Conservation (phyloP, 2,797 vertebrate species). For the Typhlichthys eigenmanni region DNA sequence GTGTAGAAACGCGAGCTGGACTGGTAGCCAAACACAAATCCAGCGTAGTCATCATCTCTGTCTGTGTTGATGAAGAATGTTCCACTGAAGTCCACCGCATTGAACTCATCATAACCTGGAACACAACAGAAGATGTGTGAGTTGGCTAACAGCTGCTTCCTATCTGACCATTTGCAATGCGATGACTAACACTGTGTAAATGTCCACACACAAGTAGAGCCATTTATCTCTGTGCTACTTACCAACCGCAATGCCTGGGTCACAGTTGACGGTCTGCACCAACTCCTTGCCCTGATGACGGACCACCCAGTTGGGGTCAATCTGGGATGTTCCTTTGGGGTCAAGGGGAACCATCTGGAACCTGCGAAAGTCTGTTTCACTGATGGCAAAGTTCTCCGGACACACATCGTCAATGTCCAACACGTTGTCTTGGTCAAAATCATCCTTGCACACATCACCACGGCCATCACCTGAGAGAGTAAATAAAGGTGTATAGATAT, state of each 20-base stretch:
- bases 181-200: not conserved
- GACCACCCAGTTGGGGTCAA: conserved; percentile 98
- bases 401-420: conserved; percentile 93
- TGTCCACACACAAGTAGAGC: not conserved
- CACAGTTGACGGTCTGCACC: conserved; percentile 98
- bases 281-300: conserved; percentile 98
- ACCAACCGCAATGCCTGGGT: conserved; percentile 98
- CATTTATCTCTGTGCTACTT: conserved; percentile 43
- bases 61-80: conserved; percentile 99
- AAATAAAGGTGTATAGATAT: conserved; percentile 4
- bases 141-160: not conserved
- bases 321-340: conserved; percentile 96
- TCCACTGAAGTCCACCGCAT: conserved; percentile 96
- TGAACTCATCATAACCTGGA: conserved; percentile 95
- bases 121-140: conserved; percentile 26
- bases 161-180: not conserved
- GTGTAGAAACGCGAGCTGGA: conserved; percentile 98
- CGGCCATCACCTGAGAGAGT: conserved; percentile 87
- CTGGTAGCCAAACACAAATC: conserved; percentile 98
- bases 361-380: conserved; percentile 95
- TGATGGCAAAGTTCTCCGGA: conserved; percentile 95
- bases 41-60: conserved; percentile 96
- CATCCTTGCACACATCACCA: conserved; percentile 94
- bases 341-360: conserved; percentile 99
- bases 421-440: conserved; percentile 94